A percentile compares a stretch with the other conserved stretches of the same genome.
These are phyloP conservation scores for Stegostoma tigrinum DNA, from an alignment of 2,113 vertebrate genomes.

Conservation along the genomic window DNA sequence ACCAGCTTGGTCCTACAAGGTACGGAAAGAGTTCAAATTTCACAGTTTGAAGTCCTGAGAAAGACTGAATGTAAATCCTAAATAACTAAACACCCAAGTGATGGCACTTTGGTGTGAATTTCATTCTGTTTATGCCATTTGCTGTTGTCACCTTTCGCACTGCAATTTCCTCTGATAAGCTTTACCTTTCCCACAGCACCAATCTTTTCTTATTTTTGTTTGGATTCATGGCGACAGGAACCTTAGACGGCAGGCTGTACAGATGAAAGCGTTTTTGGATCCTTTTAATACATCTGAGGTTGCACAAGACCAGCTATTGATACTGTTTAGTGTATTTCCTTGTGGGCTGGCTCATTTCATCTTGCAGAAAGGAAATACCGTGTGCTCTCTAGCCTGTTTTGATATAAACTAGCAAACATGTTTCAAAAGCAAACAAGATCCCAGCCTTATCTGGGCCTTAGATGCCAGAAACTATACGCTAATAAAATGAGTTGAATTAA, in stretches of 20 bases:
- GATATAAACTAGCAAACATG: not conserved
- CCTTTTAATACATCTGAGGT: slow-evolving; percentile 25
- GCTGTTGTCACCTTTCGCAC: slow-evolving; percentile 25
- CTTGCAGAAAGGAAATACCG: slow-evolving; percentile 18
- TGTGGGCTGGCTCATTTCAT: slow-evolving; percentile 1
- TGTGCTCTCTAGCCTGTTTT: slow-evolving; percentile 18
- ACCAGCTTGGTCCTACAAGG: not conserved
- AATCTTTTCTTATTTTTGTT: not conserved
- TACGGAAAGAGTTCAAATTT: slow-evolving; percentile 17
- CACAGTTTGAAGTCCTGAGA: slow-evolving; percentile 19
- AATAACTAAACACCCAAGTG: slow-evolving; percentile 3
- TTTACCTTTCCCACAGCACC: slow-evolving; percentile 32
- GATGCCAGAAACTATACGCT: not conserved
- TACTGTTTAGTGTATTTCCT: slow-evolving; percentile 20
- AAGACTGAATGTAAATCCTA: slow-evolving; percentile 12
- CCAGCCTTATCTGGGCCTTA: not conserved
- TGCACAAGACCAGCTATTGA: slow-evolving; percentile 14
- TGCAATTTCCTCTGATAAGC: slow-evolving; percentile 7
- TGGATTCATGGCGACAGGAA: slow-evolving; percentile 5
- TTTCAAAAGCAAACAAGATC: not conserved
- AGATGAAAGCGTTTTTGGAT: slow-evolving; percentile 36
- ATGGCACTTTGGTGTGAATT: slow-evolving; percentile 34
- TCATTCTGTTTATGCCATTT: slow-evolving; percentile 32
- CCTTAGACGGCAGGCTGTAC: not conserved
- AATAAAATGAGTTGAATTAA: not conserved